Base-by-base conservation (phyloP, 1,140 invertebrate genomes). In the Triops longicaudatus region DNA sequence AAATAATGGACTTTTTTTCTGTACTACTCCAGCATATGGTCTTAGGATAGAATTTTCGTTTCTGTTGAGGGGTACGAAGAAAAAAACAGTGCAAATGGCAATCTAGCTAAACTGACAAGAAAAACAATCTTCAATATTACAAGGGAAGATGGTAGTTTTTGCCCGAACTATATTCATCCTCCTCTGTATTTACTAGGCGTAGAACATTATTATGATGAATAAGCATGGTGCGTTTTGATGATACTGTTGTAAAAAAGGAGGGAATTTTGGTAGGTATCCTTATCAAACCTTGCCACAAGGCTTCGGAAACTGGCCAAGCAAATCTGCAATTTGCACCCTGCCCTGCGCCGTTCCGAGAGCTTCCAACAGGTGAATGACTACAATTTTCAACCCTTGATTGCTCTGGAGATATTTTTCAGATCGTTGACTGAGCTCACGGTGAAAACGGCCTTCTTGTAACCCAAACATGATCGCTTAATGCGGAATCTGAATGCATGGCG, bases 341-440 rank as follows among this genome's bases (percentile, higher is more conserved):
- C 44, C 44, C 44, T 63, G 22, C 22, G 44, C 50, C 50, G n/a
- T 14, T 63, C 22, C 11, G 31, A 37, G 31, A 63, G 50, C 50
- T 63, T 63, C 50, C 50, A 63, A 22, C 50, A 22, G 50, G 50
- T 63, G 50, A 63, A 63, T 22, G 50, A 63, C 50, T 63, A 63
- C 50, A 10, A 63, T 63, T 63, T 63, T 17, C 50, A 63, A 22
- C 50, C 50, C 14, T 63, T 63, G 14, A 63, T 63, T 63, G 50
- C 10, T 63, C 50, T 22, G 14, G 14, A 63, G 50, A 9, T n/a
- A 63, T n/a, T 6, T 22, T 63, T 63, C 50, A 63, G 50, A 22
- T 22, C 10, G 50, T 63, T 63, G 14, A 22, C 22, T 63, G 50
- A 22, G 50, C n/a, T 63, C 17, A 63, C 17, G 17, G 50, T 14